Conservation (phyloP, 2,113 vertebrate genomes). For the Acrocephalus kingi region DNA sequence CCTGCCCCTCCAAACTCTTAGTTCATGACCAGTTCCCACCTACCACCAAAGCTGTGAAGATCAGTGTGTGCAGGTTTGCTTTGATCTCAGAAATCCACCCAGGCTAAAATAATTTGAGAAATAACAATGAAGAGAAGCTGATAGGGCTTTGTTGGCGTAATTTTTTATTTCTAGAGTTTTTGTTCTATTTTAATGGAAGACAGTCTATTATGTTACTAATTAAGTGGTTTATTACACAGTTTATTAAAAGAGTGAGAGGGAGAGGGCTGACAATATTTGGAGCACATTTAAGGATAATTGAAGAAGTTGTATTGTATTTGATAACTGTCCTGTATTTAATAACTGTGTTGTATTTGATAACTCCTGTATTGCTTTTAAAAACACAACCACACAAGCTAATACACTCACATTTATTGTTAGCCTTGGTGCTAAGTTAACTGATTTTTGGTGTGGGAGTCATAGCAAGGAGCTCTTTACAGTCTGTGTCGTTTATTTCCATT, state of each 20-base stretch:
- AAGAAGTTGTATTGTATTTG: neutral
- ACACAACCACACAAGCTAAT: neutral
- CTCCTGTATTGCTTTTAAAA: neutral
- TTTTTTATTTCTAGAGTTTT: neutral
- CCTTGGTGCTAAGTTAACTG: neutral
- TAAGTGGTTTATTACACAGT: neutral
- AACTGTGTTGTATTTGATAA: neutral
- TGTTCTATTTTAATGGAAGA: neutral
- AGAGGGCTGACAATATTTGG: neutral
- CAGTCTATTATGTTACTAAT: neutral
- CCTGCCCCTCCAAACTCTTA: neutral
- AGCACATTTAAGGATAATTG: neutral
- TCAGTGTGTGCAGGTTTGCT: neutral
- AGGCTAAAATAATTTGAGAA: neutral
- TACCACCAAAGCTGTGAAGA: neutral
- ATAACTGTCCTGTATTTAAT: too few species aligned
- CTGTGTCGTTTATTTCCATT: neutral
- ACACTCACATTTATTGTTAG: fast-evolving
- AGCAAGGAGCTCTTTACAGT: neutral
- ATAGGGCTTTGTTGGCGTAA: neutral
- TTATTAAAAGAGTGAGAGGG: neutral
- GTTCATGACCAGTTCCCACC: neutral
- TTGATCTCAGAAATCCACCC: neutral
- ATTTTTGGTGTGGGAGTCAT: neutral
- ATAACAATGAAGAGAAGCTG: neutral